A percentile compares a stretch with the other conserved stretches of the same genome.
Conservation (phyloP, 2,888 invertebrate species). For the Halictus quadricinctus region DNA sequence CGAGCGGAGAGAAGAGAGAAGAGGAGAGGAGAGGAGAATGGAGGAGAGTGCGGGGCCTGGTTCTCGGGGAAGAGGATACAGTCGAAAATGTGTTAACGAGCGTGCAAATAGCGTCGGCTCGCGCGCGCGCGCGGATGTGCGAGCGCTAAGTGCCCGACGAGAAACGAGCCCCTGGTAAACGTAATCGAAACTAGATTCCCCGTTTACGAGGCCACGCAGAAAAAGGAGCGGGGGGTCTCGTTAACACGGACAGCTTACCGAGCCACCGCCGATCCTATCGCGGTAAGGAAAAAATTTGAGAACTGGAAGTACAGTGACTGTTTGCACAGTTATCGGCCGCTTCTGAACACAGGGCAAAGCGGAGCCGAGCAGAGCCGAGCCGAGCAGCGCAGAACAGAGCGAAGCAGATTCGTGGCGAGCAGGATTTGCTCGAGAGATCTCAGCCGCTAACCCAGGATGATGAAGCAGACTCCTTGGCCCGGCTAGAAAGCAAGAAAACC, state of each 20-base stretch:
- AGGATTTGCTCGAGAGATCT: constrained; percentile 49
- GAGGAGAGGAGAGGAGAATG: not conserved
- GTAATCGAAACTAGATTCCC: constrained; percentile 61
- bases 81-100: constrained; percentile 74
- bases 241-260: constrained; percentile 32
- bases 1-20: not conserved
- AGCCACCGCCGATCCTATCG: not conserved
- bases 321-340: constrained; percentile 45
- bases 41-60: not conserved
- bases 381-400: not conserved
- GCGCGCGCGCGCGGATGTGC: constrained; percentile 44
- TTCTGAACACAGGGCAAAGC: not conserved
- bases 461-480: constrained; percentile 31
- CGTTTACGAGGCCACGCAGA: constrained; percentile 15
- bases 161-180: constrained; percentile 47
- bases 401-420: not conserved
- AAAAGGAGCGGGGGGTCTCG: constrained; percentile 22
- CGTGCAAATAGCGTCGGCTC: constrained; percentile 68
- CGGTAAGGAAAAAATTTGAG: constrained; percentile 39
- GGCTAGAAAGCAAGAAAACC: constrained; percentile 28
- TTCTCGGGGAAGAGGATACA: constrained; percentile 40
- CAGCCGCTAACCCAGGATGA: constrained; percentile 35
- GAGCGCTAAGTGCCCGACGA: constrained; percentile 63
- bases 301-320: constrained; percentile 41
- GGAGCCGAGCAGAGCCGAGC: not conserved